These are phyloP conservation scores for Netta rufina DNA, from an alignment of 2,797 vertebrate species.

Conservation along the genomic window DNA sequence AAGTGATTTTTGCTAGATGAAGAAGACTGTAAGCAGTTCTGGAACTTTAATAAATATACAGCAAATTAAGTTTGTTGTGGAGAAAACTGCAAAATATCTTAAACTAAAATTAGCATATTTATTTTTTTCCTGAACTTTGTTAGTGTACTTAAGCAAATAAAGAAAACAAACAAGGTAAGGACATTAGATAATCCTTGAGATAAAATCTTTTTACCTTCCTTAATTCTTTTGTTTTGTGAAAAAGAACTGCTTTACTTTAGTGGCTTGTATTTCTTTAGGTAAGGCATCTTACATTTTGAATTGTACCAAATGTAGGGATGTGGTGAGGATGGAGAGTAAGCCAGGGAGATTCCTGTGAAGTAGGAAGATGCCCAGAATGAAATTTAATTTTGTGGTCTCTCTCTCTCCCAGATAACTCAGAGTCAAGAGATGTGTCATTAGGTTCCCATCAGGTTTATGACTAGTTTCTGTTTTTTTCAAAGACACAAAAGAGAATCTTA, in stretches of 20 bases:
- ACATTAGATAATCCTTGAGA: not conserved
- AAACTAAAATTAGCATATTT: not conserved
- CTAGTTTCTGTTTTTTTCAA: not conserved
- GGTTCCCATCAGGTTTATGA: not conserved
- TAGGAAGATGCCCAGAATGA: not conserved
- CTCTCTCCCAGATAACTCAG: not conserved
- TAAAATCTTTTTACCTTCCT: not conserved
- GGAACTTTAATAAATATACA: not conserved
- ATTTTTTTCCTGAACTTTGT: not conserved
- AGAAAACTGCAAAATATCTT: not conserved
- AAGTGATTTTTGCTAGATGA: not conserved
- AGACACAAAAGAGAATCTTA: not conserved
- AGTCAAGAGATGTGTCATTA: not conserved
- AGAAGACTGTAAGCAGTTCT: not conserved
- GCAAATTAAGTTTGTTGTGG: not conserved
- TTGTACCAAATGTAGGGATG: not conserved
- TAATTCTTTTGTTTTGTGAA: not conserved
- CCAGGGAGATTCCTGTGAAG: not conserved
- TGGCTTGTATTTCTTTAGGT: not conserved
- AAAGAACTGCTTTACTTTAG: not conserved
- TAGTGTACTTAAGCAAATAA: not conserved
- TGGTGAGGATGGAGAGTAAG: not conserved
- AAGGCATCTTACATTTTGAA: not conserved
- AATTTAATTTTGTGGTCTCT: slow-evolving; percentile 4
- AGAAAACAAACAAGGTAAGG: not conserved